Percentiles rank a stretch among this genome's conserved stretches.
Conservation (phyloP, 2,888 invertebrate species). For the Drosophila pegasa region DNA sequence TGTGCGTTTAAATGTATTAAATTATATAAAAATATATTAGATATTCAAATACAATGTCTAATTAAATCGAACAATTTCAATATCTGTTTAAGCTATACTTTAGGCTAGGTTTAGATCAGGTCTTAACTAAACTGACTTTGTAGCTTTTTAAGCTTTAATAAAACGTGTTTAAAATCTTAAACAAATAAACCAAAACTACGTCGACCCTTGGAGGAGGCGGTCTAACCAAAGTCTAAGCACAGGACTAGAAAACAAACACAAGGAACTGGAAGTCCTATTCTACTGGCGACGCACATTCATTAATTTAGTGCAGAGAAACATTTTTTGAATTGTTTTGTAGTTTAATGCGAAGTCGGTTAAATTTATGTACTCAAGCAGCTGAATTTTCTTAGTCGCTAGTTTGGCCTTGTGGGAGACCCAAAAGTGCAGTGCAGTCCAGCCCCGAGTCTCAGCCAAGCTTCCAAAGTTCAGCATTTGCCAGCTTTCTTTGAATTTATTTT, state of each 20-base stretch:
- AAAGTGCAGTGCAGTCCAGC: constrained; percentile 36
- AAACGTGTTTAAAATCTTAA: background rate
- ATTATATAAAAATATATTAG: too few relatives aligned
- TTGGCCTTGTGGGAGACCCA: constrained; percentile 43
- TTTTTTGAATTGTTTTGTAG: constrained; percentile 78
- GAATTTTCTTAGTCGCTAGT: constrained; percentile 55
- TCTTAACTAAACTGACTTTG: background rate
- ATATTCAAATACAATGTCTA: too few relatives aligned
- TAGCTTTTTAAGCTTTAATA: background rate
- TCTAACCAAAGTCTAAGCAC: constrained; percentile 1
- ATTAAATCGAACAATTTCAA: too few relatives aligned
- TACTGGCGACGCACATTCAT: constrained; percentile 63
- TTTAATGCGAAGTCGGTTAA: constrained; percentile 60
- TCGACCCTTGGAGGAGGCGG: background rate
- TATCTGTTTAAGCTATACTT: background rate
- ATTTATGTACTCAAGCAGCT: constrained; percentile 75
- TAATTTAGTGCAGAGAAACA: constrained; percentile 70
- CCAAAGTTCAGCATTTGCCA: constrained; percentile 61
- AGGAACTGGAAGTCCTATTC: constrained; percentile 4
- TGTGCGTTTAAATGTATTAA: too few relatives aligned
- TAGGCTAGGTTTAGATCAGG: background rate
- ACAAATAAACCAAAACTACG: background rate
- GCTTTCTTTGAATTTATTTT: constrained; percentile 74
- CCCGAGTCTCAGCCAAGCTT: constrained; percentile 24
- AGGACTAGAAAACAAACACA: background rate